phyloP scores from a whole-genome alignment of 2,888 invertebrate genomes.

The Pteria penguin region DNA sequence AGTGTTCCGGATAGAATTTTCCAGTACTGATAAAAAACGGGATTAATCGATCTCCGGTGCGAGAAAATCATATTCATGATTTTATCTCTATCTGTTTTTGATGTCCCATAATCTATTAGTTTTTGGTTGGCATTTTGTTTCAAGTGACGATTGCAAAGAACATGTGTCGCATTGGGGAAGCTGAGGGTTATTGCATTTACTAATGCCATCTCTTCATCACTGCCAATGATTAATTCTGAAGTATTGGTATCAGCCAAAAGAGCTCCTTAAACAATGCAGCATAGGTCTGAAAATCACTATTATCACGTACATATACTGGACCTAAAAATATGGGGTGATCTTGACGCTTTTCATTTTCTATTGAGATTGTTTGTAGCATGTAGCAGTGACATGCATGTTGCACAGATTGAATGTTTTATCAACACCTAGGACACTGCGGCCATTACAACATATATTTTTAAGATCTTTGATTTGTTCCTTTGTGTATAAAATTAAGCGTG shows the following conservation, averaged over 20 bases:
- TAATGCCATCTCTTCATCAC: slow-evolving; percentile 39
- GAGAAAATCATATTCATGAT: slow-evolving; percentile 24
- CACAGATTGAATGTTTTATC: slow-evolving; percentile 14
- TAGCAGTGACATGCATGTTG: slow-evolving; percentile 13
- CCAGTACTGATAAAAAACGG: no score
- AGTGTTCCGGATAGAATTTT: no score
- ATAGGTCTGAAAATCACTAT: slow-evolving; percentile 1
- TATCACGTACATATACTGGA: neutral
- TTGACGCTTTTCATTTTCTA: neutral
- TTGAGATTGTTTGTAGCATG: slow-evolving; percentile 6
- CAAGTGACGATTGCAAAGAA: slow-evolving; percentile 37
- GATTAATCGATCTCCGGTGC: no score
- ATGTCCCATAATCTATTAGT: slow-evolving; percentile 26
- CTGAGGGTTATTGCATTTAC: slow-evolving; percentile 30
- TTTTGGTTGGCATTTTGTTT: slow-evolving; percentile 27
- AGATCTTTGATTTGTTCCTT: slow-evolving; percentile 10
- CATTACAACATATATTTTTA: slow-evolving; percentile 7
- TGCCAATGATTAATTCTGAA: slow-evolving; percentile 27
- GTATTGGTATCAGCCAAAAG: neutral
- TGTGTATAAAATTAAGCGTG: slow-evolving; percentile 6
- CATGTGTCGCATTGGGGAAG: slow-evolving; percentile 26
- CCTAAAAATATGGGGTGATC: neutral
- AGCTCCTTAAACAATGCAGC: neutral
- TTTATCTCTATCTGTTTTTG: neutral
- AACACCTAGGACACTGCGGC: neutral